Conservation (phyloP, 1,140 invertebrate genomes). For the Drosophila littoralis region DNA sequence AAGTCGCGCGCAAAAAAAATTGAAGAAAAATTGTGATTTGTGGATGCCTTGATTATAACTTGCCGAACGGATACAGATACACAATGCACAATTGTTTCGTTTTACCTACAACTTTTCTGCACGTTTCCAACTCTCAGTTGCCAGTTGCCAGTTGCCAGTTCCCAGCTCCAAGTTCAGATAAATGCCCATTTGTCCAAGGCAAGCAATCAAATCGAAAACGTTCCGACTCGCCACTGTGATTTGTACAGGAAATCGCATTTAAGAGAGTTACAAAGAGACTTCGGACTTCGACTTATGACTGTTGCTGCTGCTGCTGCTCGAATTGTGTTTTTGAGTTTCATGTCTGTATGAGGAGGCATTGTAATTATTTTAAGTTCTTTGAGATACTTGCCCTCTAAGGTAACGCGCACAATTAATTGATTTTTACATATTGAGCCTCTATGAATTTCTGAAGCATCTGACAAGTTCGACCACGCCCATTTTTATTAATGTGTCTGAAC, state of each 20-base stretch:
- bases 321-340: conserved; percentile 34
- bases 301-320: conserved; percentile 14
- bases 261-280: conserved; percentile 36
- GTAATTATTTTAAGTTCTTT: conserved; percentile 79
- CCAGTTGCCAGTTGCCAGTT: conserved; percentile 16
- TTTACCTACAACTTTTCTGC: conserved; percentile 11
- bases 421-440: conserved; percentile 60
- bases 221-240: conserved; percentile 61
- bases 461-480: conserved; percentile 61
- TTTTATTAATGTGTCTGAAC: conserved; percentile 76
- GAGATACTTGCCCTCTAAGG: conserved; percentile 31
- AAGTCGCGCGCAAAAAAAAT: conserved; percentile 2
- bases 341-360: conserved; percentile 42
- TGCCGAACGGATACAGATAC: conserved; percentile 55
- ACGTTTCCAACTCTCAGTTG: conserved; percentile 45
- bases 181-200: conserved; percentile 48
- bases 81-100: conserved; percentile 39
- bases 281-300: neutral
- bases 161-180: conserved; percentile 34
- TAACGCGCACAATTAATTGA: conserved; percentile 70
- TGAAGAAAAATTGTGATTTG: conserved; percentile 62
- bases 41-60: conserved; percentile 69
- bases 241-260: conserved; percentile 79
- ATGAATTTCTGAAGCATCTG: conserved; percentile 60
- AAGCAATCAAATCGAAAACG: conserved; percentile 65